Conservation (phyloP, 2,888 invertebrate genomes). For the Idaea biselata region DNA sequence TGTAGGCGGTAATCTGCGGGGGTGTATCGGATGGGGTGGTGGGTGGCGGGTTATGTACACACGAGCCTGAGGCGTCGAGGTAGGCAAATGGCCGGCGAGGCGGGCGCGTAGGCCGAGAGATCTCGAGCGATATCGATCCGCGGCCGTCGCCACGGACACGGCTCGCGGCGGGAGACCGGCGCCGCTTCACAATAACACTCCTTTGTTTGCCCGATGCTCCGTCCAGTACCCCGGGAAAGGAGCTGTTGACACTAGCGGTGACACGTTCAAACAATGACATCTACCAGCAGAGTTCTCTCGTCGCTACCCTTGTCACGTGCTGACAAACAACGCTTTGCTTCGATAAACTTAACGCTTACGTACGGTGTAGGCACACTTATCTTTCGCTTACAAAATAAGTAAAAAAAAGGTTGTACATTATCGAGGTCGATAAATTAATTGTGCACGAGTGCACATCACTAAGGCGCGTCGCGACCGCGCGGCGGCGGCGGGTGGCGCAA, state of each 20-base stretch:
- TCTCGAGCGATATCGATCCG: constrained; percentile 78
- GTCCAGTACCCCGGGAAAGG: constrained; percentile 36
- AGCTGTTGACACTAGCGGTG: constrained; percentile 36
- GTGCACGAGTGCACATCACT: constrained; percentile 43
- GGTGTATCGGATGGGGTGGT: constrained; percentile 68
- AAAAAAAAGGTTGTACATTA: constrained; percentile 16
- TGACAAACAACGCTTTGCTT: constrained; percentile 1
- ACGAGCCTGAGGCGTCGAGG: constrained; percentile 79
- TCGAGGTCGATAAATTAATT: constrained; percentile 46
- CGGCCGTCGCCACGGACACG: constrained; percentile 72
- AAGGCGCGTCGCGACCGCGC: constrained; percentile 66
- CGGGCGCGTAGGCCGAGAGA: constrained; percentile 75
- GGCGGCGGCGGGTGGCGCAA: constrained; percentile 73
- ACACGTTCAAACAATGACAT: constrained; percentile 33
- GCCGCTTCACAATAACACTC: constrained; percentile 72
- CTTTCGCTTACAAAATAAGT: not conserved
- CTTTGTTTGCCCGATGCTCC: constrained; percentile 66
- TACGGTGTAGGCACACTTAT: not conserved
- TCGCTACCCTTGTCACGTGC: constrained; percentile 5
- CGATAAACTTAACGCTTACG: constrained; percentile 7
- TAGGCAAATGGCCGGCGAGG: constrained; percentile 79
- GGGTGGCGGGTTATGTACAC: constrained; percentile 78
- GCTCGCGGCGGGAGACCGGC: constrained; percentile 65
- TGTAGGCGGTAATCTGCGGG: constrained; percentile 80
- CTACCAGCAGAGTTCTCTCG: constrained; percentile 4